These are phyloP conservation scores for Platalea minor DNA, from an alignment of 2,797 vertebrate species.

Conservation along the genomic window DNA sequence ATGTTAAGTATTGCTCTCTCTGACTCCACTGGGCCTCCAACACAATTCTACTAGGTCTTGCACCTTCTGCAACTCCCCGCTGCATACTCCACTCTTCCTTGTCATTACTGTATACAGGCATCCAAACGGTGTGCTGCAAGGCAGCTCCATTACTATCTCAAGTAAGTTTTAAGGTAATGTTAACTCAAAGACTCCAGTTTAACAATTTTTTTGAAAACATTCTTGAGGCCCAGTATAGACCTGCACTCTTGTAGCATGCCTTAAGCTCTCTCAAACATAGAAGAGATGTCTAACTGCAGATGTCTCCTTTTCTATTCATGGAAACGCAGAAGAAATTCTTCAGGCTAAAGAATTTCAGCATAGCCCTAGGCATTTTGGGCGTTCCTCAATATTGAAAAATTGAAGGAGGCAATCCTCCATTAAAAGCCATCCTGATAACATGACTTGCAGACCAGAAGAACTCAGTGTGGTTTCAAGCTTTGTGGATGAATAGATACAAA, in stretches of 20 bases:
- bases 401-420: not conserved
- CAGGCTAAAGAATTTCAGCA: not conserved
- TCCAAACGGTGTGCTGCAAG: not conserved
- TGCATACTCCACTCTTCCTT: not conserved
- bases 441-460: not conserved
- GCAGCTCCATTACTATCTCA: not conserved
- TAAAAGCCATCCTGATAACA: not conserved
- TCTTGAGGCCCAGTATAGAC: not conserved
- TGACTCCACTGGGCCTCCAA: not conserved
- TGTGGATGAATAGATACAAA: not conserved
- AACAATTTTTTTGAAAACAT: not conserved
- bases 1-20: not conserved
- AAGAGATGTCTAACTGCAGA: not conserved
- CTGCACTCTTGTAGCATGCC: not conserved
- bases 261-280: not conserved
- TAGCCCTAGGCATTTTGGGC: not conserved
- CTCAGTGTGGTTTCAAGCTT: not conserved
- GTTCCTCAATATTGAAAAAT: not conserved
- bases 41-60: not conserved
- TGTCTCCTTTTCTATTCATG: not conserved
- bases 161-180: not conserved
- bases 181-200: not conserved
- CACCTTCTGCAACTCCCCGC: not conserved
- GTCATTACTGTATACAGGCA: not conserved
- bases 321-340: not conserved